Evolutionary conservation across 1,140 invertebrate genomes (phyloP), one percentile per base, ranked within the genome.

Genomic region (Oryctes rhinoceros): DNA sequence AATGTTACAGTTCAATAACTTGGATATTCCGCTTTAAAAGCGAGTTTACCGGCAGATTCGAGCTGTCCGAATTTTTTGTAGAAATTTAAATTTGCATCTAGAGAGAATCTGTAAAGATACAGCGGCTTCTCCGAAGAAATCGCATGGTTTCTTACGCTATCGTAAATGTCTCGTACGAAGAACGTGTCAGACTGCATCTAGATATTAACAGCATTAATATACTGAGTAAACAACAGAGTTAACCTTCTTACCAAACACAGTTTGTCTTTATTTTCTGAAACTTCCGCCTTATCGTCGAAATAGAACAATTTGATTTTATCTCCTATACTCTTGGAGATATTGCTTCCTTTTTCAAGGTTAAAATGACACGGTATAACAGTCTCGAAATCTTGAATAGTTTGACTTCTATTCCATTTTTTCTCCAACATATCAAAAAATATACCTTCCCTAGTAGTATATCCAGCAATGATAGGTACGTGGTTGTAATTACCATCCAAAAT

Each of bases 401-500:
- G 88, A 80, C 84, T 87, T 24, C 18, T n/a, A 3, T 67, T 67
- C 62, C 62, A 20, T 67, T 67, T 67, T 24, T 67, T 24, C 85
- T 67, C 48, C 10, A 83, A 80, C 76, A 83, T 82, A 47, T 80
- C 81, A 7, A 90, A 80, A 10, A 89, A 82, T 11, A 91, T 82
- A 15, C 91, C 90, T 88, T 94, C 93, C 13, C 87, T 85, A 18
- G 83, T 86, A 83, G 89, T 91, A 59, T 91, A 90, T 0, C 93
- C 93, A 18, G 90, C 83, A 7, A 94, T 88, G 18, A 91, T 86
- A 0, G 93, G 92, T 13, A 94, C 87, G 79, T 90, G 88, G 47
- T 89, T 83, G 53, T 89, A 89, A 59, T 87, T 86, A 75, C 89
- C 87, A 24, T 83, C 83, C 39, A 83, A 39, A 13, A 90, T 80